Percentiles rank a stretch among this genome's conserved stretches.
Conservation (phyloP, 2,888 invertebrate species). For the Melanophora roralis region DNA sequence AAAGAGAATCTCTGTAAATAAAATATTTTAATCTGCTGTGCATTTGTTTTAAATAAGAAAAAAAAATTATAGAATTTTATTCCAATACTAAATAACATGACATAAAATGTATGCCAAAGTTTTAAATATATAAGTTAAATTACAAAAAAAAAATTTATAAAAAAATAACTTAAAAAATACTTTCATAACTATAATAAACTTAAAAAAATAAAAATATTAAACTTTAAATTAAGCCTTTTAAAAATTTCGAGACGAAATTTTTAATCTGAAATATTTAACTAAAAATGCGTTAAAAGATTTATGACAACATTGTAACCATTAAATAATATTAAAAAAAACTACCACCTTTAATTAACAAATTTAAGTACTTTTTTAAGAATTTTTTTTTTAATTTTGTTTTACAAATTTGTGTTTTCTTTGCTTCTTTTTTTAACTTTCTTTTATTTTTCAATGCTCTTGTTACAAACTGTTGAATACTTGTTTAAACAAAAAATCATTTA, state of each 20-base stretch:
- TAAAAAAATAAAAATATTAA: conserved; percentile 17
- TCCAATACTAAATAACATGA: conserved; percentile 69
- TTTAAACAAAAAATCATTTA: conserved; percentile 40
- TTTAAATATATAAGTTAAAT: conserved; percentile 62
- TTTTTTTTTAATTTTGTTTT: neutral
- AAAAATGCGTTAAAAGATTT: conserved; percentile 29
- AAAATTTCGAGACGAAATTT: conserved; percentile 47
- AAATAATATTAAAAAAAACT: conserved; percentile 3
- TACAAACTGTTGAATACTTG: conserved; percentile 60
- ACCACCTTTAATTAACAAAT: conserved; percentile 37
- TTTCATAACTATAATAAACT: neutral
- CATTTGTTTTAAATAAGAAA: conserved; percentile 39
- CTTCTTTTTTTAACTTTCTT: conserved; percentile 18
- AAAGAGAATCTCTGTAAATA: conserved; percentile 63
- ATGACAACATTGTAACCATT: conserved; percentile 1
- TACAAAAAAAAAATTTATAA: conserved; percentile 23
- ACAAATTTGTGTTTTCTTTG: neutral
- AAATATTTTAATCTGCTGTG: conserved; percentile 35
- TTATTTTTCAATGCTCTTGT: conserved; percentile 38
- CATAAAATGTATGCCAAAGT: conserved; percentile 76
- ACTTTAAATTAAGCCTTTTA: conserved; percentile 48
- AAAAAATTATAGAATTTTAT: conserved; percentile 33
- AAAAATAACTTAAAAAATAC: conserved; percentile 30
- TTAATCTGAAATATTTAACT: conserved; percentile 22
- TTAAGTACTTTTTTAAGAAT: conserved; percentile 2